Evolutionary conservation across 2,113 vertebrate species (phyloP).

Genomic region (Condylura cristata): DNA sequence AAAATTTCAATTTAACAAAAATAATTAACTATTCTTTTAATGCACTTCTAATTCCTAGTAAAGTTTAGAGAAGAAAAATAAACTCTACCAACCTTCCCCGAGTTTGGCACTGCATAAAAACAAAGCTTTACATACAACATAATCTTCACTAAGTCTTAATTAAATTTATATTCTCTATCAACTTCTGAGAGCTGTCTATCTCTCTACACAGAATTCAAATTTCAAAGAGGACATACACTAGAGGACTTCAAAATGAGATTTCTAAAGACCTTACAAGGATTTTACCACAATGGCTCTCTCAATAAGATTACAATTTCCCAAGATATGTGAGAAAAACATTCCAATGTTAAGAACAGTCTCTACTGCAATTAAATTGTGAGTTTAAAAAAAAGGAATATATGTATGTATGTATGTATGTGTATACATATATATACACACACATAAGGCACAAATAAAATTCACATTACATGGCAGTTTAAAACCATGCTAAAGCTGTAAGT

Average conservation of each 20-base stretch:
- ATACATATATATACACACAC: background rate
- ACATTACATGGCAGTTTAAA: background rate
- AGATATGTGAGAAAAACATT: constrained; percentile 7
- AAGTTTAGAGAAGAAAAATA: constrained; percentile 20
- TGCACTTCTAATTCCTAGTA: background rate
- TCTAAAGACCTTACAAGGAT: constrained; percentile 11
- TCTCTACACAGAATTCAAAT: background rate
- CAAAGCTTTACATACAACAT: background rate
- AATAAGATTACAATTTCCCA: constrained; percentile 18
- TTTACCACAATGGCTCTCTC: constrained; percentile 33
- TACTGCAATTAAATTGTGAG: constrained; percentile 24
- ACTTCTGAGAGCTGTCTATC: background rate
- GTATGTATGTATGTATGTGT: too few species aligned
- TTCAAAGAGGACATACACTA: background rate
- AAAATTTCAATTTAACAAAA: background rate
- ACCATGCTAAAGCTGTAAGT: background rate
- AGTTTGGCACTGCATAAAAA: constrained; percentile 1
- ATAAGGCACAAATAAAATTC: constrained; percentile 6
- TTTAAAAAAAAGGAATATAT: too few species aligned
- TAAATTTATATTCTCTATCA: constrained; percentile 7
- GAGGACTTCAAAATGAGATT: constrained; percentile 48
- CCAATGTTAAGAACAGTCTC: background rate
- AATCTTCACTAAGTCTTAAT: background rate
- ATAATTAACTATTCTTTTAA: background rate
- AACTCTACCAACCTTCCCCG: background rate